Evolutionary conservation across 2,888 invertebrate species (phyloP).

Genomic region (Drosophila infuscata): DNA sequence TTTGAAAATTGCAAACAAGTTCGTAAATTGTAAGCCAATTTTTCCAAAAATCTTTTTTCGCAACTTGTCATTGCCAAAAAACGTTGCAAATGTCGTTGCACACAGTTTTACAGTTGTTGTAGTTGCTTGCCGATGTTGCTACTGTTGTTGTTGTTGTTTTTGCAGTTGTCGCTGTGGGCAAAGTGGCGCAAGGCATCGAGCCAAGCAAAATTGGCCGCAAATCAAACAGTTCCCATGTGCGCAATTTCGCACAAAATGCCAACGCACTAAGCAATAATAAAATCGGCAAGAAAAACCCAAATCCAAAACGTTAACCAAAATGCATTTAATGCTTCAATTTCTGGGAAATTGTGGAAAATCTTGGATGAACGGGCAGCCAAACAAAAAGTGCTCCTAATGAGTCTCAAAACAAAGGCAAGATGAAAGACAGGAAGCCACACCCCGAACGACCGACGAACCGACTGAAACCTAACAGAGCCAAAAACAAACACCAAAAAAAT

Average conservation of each 20-base stretch:
- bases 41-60: constrained; percentile 52
- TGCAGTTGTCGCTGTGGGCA: constrained; percentile 35
- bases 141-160: constrained; percentile 25
- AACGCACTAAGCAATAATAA: constrained; percentile 50
- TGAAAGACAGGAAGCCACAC: constrained; percentile 70
- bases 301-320: constrained; percentile 32
- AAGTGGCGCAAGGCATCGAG: constrained; percentile 66
- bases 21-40: constrained; percentile 70
- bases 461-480: constrained; percentile 10
- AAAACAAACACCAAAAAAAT: constrained; percentile 8
- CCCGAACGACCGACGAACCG: constrained; percentile 20
- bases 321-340: constrained; percentile 55
- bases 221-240: constrained; percentile 82
- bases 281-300: constrained; percentile 39
- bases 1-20: constrained; percentile 68
- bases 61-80: constrained; percentile 80
- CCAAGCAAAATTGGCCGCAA: constrained; percentile 71
- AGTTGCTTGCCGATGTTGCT: constrained; percentile 2
- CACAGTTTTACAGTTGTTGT: constrained; percentile 55
- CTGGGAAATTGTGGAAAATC: constrained; percentile 49
- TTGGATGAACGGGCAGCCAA: background rate
- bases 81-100: constrained; percentile 72
- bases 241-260: constrained; percentile 68
- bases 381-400: constrained; percentile 39
- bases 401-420: constrained; percentile 28